Evolutionary conservation across 30 jellyfish, hydroid and myxozoan genomes (phyloP).

Genomic region (Morbakka virulenta): DNA sequence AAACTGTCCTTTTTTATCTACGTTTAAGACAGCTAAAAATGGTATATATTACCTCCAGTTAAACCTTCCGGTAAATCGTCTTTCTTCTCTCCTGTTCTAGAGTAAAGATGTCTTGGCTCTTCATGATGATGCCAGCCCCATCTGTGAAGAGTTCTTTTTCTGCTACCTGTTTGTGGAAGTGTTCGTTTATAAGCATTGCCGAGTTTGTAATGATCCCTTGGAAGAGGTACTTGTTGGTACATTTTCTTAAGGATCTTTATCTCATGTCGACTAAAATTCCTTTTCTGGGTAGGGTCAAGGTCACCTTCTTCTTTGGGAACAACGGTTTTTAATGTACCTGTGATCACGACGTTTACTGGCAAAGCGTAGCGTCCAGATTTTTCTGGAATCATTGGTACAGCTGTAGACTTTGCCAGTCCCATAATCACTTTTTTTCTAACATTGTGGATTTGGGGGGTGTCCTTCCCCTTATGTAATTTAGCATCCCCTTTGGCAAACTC

Average conservation of each 20-base stretch:
- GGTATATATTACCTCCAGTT: slow-evolving; percentile 53
- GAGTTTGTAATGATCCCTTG: background rate
- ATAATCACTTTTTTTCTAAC: background rate
- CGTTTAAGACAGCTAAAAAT: no score
- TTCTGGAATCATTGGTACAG: background rate
- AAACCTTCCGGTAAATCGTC: slow-evolving; percentile 61
- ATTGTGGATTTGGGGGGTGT: no score
- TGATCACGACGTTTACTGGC: background rate
- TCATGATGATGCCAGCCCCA: background rate
- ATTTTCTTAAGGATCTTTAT: background rate
- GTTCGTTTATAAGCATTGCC: background rate
- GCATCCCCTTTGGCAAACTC: background rate
- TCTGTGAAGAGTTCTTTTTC: background rate
- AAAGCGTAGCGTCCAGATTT: background rate
- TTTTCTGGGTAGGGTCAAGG: background rate
- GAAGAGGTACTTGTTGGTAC: background rate
- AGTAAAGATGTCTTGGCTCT: background rate
- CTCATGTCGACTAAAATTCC: background rate
- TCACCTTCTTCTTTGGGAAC: background rate
- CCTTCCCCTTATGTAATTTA: no score
- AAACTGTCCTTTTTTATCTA: no score
- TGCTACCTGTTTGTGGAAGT: background rate
- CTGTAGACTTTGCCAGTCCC: background rate
- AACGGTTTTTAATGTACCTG: background rate
- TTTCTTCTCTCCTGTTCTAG: slow-evolving; percentile 29